phyloP scores from a whole-genome alignment of 2,113 vertebrate species.

The Motacilla tschutschensis region DNA sequence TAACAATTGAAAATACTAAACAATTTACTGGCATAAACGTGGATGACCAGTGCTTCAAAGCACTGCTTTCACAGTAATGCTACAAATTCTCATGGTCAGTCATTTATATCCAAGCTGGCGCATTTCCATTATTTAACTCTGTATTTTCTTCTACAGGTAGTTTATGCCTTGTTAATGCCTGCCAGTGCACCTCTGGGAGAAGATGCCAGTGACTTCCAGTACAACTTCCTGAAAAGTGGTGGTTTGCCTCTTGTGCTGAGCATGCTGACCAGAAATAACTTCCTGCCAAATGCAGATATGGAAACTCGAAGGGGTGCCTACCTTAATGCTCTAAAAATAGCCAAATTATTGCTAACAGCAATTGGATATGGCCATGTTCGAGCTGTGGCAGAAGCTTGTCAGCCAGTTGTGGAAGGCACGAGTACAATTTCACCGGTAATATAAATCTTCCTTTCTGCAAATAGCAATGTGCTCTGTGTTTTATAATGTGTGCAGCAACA shows the following conservation, averaged over 20 bases:
- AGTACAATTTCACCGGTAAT: constrained; percentile 91
- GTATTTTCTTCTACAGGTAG: constrained; percentile 78
- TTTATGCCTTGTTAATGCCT: constrained; percentile 98
- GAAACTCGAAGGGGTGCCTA: constrained; percentile 96
- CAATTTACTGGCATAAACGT: background rate
- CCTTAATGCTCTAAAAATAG: constrained; percentile 97
- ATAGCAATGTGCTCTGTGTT: background rate
- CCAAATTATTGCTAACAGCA: constrained; percentile 94
- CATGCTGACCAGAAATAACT: constrained; percentile 98
- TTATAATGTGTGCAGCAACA: background rate
- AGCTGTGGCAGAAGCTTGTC: constrained; percentile 95
- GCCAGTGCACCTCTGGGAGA: constrained; percentile 95
- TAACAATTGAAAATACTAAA: background rate
- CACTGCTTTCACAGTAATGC: background rate
- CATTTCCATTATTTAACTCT: background rate
- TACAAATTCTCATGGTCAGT: background rate
- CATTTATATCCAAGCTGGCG: background rate
- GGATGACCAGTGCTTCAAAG: background rate
- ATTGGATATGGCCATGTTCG: constrained; percentile 96
- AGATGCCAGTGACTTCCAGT: constrained; percentile 96
- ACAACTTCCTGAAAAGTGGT: constrained; percentile 96
- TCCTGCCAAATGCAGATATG: constrained; percentile 97
- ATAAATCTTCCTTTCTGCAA: background rate
- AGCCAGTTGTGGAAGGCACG: constrained; percentile 90
- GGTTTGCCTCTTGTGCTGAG: constrained; percentile 94